phyloP scores from a whole-genome alignment of 2,888 invertebrate species.

The Xiphydria camelus region DNA sequence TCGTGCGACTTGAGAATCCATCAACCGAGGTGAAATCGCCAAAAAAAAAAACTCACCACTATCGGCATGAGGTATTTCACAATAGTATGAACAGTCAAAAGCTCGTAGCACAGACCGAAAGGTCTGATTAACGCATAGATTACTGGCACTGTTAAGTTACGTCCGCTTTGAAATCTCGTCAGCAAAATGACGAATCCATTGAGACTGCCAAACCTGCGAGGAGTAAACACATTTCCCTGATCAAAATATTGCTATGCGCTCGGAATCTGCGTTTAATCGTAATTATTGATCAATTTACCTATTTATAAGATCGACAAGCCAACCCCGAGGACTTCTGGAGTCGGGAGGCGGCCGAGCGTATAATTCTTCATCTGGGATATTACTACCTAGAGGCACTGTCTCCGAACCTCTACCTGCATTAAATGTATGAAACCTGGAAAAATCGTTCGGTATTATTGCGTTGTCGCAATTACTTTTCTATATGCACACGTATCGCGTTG shows the following conservation, averaged over 20 bases:
- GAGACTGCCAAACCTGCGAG: slow-evolving; percentile 77
- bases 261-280: too few relatives aligned
- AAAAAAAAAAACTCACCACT: slow-evolving; percentile 66
- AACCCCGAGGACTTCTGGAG: slow-evolving; percentile 85
- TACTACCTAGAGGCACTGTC: slow-evolving; percentile 65
- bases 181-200: slow-evolving; percentile 87
- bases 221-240: slow-evolving; percentile 16
- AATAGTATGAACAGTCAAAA: slow-evolving; percentile 86
- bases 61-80: slow-evolving; percentile 92
- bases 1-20: too few relatives aligned
- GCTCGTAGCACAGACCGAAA: slow-evolving; percentile 89
- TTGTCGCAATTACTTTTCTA: background rate
- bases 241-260: too few relatives aligned
- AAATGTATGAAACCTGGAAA: slow-evolving; percentile 83
- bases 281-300: slow-evolving; percentile 61
- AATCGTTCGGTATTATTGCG: too few relatives aligned
- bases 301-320: slow-evolving; percentile 96
- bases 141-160: slow-evolving; percentile 73
- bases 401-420: slow-evolving; percentile 80
- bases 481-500: background rate
- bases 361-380: slow-evolving; percentile 70
- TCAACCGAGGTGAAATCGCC: too few relatives aligned
- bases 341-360: slow-evolving; percentile 78
- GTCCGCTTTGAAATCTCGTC: slow-evolving; percentile 79
- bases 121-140: slow-evolving; percentile 85